phyloP scores from a whole-genome alignment of 1,140 invertebrate genomes.

The Bombus fervidus region DNA sequence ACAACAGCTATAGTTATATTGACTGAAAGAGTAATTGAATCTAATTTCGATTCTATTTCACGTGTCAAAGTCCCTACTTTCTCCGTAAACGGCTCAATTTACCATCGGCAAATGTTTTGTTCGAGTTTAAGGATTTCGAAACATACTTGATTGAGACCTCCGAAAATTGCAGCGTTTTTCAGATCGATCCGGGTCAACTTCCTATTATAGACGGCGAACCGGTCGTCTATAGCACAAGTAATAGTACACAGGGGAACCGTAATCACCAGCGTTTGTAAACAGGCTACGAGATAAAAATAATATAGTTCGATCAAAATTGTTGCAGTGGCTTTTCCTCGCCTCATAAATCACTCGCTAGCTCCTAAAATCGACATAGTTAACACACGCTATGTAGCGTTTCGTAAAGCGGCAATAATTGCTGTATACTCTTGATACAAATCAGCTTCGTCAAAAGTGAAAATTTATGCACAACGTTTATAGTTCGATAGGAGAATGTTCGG shows the following conservation, averaged over 20 bases:
- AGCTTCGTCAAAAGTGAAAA: background rate
- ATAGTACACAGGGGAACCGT: conserved; percentile 16
- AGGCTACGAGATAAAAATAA: conserved; percentile 54
- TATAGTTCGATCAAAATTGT: conserved; percentile 23
- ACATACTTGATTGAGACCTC: conserved; percentile 36
- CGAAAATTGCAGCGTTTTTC: conserved; percentile 44
- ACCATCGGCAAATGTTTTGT: background rate
- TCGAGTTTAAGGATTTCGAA: conserved; percentile 17
- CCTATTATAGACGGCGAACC: conserved; percentile 50
- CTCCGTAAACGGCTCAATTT: background rate
- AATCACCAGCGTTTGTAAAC: conserved; percentile 43
- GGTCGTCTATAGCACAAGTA: conserved; percentile 33
- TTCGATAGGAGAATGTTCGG: background rate
- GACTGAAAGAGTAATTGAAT: background rate
- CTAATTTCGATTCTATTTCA: background rate
- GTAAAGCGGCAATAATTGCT: background rate
- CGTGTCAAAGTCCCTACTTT: background rate
- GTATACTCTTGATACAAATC: background rate
- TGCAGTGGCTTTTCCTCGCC: conserved; percentile 1
- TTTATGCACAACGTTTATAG: background rate
- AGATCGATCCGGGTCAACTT: conserved; percentile 65
- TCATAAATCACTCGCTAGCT: background rate
- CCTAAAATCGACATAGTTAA: background rate
- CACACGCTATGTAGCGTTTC: background rate
- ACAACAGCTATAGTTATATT: background rate